These are phyloP conservation scores for Delphinus delphis DNA, from an alignment of 2,113 vertebrate species.

Conservation along the genomic window DNA sequence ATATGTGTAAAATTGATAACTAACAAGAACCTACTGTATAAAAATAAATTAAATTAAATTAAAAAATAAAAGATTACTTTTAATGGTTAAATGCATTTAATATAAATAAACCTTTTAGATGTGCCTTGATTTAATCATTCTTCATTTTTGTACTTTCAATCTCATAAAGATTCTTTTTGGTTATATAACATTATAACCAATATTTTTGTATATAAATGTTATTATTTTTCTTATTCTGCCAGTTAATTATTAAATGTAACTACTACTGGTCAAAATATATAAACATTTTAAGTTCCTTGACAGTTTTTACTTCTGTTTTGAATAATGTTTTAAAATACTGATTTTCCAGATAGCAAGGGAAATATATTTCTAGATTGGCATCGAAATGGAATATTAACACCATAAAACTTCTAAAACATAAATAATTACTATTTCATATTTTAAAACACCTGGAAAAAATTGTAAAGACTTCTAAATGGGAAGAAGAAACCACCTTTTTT, in stretches of 20 bases:
- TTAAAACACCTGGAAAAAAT: not conserved
- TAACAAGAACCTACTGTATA: too few species aligned
- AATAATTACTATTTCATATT: not conserved
- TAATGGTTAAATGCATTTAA: not conserved
- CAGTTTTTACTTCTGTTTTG: not conserved
- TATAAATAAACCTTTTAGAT: not conserved
- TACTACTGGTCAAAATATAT: not conserved
- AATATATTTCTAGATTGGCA: not conserved
- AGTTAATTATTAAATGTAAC: conserved; percentile 3
- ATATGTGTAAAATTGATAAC: too few species aligned
- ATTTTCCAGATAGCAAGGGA: not conserved
- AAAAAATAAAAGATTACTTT: not conserved
- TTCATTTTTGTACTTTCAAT: not conserved
- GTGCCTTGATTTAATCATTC: not conserved
- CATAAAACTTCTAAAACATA: not conserved
- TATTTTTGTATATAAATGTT: not conserved
- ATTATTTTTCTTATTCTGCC: not conserved
- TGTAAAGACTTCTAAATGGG: not conserved
- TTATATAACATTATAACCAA: not conserved
- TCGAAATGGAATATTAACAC: not conserved
- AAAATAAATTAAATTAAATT: too few species aligned
- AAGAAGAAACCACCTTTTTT: not conserved
- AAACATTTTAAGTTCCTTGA: not conserved
- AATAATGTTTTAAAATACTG: not conserved
- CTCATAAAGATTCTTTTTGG: not conserved